Base-by-base conservation (phyloP, 2,797 vertebrate genomes). In the Aplochiton taeniatus region DNA sequence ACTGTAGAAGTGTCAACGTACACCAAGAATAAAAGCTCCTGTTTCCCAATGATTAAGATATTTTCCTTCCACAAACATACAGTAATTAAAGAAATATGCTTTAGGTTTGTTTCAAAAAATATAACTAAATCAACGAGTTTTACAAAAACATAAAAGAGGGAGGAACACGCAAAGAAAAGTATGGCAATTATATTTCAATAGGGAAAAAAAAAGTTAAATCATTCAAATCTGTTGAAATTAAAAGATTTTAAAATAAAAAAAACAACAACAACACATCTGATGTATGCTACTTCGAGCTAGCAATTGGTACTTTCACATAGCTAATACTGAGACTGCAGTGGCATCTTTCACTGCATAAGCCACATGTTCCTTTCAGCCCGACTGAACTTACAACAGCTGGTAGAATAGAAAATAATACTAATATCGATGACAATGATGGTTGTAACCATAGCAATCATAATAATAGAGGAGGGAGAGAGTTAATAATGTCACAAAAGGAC, bases 401-500 rank as follows among this genome's bases (percentile, higher is more conserved):
- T 31, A 69, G 63, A 69, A 58, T 57, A 58, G 17, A 46, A 58
- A 47, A 60, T 8, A 72, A 46, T 17, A 62, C 56, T 45, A 61
- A 55, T 59, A 58, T 59, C 46, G 19, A 55, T 54, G 63, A 72
- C 54, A 64, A 59, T 53, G 58, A 50, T 65, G 61, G 69, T 67
- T 64, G 80, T 62, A 72, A 53, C 65, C 58, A 72, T 58, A 78
- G 51, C 66, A 61, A 64, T 65, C 72, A 74, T 70, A 73, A 66
- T 78, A 68, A 75, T 78, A 69, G 68, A 16, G 68, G 43, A 64
- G 75, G 75, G 65, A 73, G 61, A 49, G 69, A 61, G 58, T 84
- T 80, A 83, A 81, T 70, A 31, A 80, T 89, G 83, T 89, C 85
- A 90, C 86, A 88, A 83, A 83, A 84, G 84, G 80, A 90, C 78